Evolutionary conservation across 2,113 vertebrate genomes (phyloP).

Genomic region (Brevimyrus niger): DNA sequence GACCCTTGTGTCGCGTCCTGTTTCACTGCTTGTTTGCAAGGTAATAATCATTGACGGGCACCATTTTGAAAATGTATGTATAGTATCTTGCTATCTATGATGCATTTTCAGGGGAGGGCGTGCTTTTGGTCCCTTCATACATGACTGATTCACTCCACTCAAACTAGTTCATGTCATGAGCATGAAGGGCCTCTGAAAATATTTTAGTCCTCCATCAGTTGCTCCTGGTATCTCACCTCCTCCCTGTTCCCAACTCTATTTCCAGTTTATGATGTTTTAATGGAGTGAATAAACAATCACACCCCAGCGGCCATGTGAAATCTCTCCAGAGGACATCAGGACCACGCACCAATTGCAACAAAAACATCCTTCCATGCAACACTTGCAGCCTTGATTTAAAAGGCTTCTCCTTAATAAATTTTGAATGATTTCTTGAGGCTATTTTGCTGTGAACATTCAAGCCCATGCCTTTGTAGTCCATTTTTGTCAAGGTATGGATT

Average conservation of each 20-base stretch:
- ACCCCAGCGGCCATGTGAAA: background rate
- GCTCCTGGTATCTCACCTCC: background rate
- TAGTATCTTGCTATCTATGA: background rate
- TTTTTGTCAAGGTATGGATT: background rate
- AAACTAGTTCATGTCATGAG: background rate
- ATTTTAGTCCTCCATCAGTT: background rate
- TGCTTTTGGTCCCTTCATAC: background rate
- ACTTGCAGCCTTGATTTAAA: background rate
- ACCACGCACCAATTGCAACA: background rate
- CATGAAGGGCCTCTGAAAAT: background rate
- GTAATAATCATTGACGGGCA: background rate
- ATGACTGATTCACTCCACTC: background rate
- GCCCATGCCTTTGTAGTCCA: background rate
- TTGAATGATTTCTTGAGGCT: background rate
- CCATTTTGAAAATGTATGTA: background rate
- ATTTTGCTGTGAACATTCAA: background rate
- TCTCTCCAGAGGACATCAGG: background rate
- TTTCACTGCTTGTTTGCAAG: background rate
- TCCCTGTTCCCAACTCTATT: background rate
- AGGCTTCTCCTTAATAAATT: background rate
- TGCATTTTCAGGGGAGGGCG: background rate
- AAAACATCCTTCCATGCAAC: background rate
- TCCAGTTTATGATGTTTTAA: background rate
- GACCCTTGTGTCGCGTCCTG: background rate
- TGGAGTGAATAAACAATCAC: background rate